Conservation (phyloP, 35 echinoderm and acorn worm species). For the Heliocidaris tuberculata region DNA sequence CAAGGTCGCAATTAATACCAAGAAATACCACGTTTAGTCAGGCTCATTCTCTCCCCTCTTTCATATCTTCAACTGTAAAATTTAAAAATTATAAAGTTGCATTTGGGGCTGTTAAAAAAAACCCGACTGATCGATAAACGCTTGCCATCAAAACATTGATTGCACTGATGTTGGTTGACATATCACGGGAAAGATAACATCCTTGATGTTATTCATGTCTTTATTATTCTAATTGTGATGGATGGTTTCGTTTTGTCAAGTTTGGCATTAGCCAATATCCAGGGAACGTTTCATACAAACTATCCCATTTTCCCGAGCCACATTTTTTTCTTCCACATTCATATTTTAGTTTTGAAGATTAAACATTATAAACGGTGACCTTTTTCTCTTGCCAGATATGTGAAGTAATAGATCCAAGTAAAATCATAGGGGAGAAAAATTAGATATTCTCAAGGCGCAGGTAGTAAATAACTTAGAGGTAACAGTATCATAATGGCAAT, state of each 20-base stretch:
- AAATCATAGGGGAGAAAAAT: not conserved
- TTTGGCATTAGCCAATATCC: not conserved
- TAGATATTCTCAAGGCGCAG: not conserved
- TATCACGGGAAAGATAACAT: too few relatives aligned
- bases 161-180: too few relatives aligned
- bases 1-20: too few relatives aligned
- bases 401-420: not conserved
- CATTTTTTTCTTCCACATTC: not conserved
- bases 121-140: too few relatives aligned
- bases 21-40: too few relatives aligned
- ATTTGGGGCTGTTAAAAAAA: too few relatives aligned
- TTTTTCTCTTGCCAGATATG: not conserved
- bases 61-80: too few relatives aligned
- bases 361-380: not conserved
- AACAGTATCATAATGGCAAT: constrained; percentile 18
- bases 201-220: not conserved
- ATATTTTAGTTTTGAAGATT: not conserved
- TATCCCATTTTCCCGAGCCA: not conserved
- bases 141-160: too few relatives aligned
- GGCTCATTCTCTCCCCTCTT: too few relatives aligned
- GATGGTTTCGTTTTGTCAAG: not conserved
- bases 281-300: not conserved
- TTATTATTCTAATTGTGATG: not conserved
- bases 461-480: not conserved
- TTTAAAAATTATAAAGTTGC: too few relatives aligned